Conservation (phyloP, 2,888 invertebrate species). For the Xestia c-nigrum region DNA sequence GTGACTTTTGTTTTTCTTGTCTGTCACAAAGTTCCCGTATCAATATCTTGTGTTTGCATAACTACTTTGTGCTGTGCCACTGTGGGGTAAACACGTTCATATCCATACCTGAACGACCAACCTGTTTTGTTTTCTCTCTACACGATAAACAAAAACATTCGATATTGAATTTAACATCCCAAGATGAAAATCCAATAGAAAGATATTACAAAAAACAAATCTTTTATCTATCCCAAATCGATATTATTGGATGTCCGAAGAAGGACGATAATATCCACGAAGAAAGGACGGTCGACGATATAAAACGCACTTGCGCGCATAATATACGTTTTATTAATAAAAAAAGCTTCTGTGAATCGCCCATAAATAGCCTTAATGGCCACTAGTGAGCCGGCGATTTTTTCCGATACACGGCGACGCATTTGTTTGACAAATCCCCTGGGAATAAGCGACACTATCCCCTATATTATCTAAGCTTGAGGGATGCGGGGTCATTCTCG, state of each 20-base stretch:
- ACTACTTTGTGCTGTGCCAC: conserved; percentile 79
- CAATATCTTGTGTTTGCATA: conserved; percentile 88
- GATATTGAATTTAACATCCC: conserved; percentile 53
- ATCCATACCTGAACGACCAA: conserved; percentile 77
- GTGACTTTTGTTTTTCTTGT: conserved; percentile 86
- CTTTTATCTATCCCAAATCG: conserved; percentile 77
- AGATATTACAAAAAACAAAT: conserved; percentile 68
- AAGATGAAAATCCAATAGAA: conserved; percentile 54
- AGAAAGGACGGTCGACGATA: conserved; percentile 83
- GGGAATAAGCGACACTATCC: conserved; percentile 87
- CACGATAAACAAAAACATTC: conserved; percentile 70
- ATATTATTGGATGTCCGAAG: conserved; percentile 89
- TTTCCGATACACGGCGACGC: conserved; percentile 87
- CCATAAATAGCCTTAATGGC: conserved; percentile 90
- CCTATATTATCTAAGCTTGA: conserved; percentile 88
- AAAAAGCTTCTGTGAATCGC: conserved; percentile 88
- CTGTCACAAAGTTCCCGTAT: conserved; percentile 84
- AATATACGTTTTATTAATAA: conserved; percentile 91
- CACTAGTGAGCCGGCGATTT: conserved; percentile 88
- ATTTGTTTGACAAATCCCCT: conserved; percentile 91
- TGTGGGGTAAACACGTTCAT: conserved; percentile 80
- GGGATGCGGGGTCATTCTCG: conserved; percentile 88
- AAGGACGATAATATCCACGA: conserved; percentile 87
- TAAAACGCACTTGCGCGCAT: conserved; percentile 91
- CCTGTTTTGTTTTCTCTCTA: conserved; percentile 49